Base-by-base conservation (phyloP, 2,888 invertebrate species). In the Melanostoma mellinum region DNA sequence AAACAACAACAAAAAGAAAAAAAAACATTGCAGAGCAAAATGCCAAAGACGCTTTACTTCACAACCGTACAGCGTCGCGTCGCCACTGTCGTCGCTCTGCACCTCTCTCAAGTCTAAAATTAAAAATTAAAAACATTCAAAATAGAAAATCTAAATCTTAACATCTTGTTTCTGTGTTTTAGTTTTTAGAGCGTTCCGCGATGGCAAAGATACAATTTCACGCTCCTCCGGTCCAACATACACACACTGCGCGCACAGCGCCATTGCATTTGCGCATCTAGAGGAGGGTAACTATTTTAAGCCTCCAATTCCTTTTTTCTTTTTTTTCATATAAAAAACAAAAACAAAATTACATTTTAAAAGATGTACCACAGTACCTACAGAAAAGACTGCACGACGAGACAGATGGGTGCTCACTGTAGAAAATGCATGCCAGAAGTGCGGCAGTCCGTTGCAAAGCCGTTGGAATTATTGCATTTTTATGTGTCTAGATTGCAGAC, bases 401-500 rank as follows among this genome's bases (percentile, higher is more conserved):
- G 69, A 78, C 73, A 78, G 79, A 84, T 78, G 78, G 68, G 52
- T 78, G 73, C 40, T 53, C 48, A 52, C 44, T 40, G 30, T 68
- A 50, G 33, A 69, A 78, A 74, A 69, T 73, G 82, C 74, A 78
- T 74, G 73, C 65, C 78, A 84, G 40, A 58, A 65, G 48, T 46
- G 69, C 78, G 48, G 10, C 52, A 73, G 73, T 44, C 56, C 78
- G 60, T 65, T 71, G 71, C 74, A 60, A 84, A 61, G 84, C 78
- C 48, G 79, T 74, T 84, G 84, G 84, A 84, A 84, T 75, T 71
- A 84, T 84, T 78, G 71, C 84, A 84, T 79, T 84, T 84, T 71
- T 79, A 75, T 79, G 61, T 71, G 84, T 79, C 84, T 84, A 84
- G 84, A 84, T 84, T 75, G 75, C 79, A 84, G 84, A 84, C 84